These are phyloP conservation scores for Lysiphlebus fabarum DNA, from an alignment of 1,140 invertebrate species.

Conservation along the genomic window DNA sequence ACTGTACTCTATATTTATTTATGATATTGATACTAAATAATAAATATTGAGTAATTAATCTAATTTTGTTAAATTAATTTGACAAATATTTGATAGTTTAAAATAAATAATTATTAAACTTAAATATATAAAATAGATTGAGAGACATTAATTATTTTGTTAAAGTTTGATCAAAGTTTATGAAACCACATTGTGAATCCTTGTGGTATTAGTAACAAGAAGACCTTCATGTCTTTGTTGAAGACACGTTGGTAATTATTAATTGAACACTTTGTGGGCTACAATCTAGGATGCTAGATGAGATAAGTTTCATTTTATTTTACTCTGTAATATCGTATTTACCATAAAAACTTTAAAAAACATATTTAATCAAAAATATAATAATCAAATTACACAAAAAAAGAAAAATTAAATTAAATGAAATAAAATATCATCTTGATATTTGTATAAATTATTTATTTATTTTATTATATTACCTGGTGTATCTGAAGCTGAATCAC, in stretches of 20 bases:
- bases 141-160: no score
- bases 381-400: background rate
- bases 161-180: no score
- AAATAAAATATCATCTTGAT: background rate
- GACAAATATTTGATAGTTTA: no score
- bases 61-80: no score
- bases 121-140: no score
- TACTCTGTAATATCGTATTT: background rate
- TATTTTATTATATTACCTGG: slow-evolving; percentile 31
- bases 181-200: no score
- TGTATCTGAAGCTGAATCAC: slow-evolving; percentile 36
- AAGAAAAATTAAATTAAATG: background rate
- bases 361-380: no score
- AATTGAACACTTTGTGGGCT: slow-evolving; percentile 38
- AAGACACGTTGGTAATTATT: slow-evolving; percentile 33
- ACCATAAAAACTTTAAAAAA: background rate
- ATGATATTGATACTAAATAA: no score
- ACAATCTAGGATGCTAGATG: slow-evolving; percentile 19
- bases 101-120: no score
- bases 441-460: background rate
- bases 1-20: no score
- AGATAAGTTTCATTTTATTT: background rate
- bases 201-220: no score
- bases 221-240: slow-evolving; percentile 18
- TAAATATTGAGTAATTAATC: no score